Conservation (phyloP, 35 echinoderm and acorn worm genomes). For the Stichopus chloronotus region DNA sequence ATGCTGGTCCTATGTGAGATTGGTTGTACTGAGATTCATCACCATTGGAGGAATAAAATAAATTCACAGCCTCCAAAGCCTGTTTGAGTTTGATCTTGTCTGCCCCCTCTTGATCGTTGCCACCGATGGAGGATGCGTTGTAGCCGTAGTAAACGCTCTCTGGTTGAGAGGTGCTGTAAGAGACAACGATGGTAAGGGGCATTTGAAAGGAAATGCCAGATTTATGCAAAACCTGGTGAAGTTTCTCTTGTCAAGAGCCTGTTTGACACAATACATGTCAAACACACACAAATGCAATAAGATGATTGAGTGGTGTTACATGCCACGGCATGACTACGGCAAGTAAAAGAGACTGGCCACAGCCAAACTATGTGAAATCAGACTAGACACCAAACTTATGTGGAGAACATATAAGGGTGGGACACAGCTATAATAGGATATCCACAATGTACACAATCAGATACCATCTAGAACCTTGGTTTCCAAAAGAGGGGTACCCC, state of each 20-base stretch:
- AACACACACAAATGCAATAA: not conserved
- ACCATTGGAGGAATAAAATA: not conserved
- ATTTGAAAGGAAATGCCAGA: not conserved
- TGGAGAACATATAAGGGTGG: not conserved
- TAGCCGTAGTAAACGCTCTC: conserved; percentile 20
- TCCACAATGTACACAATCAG: not conserved
- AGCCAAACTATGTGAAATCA: not conserved
- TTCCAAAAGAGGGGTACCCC: not conserved
- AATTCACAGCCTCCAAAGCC: not conserved
- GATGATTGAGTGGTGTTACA: not conserved
- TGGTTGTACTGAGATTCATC: not conserved
- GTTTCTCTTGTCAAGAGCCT: not conserved
- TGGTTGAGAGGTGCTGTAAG: not conserved
- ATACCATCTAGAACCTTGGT: not conserved
- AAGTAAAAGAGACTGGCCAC: not conserved
- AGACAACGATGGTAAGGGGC: not conserved
- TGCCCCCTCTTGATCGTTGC: not conserved
- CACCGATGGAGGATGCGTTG: not conserved
- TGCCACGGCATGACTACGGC: not conserved
- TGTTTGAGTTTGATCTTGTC: not conserved
- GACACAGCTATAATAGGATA: not conserved
- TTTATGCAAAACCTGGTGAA: not conserved
- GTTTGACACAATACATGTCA: not conserved
- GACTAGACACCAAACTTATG: not conserved
- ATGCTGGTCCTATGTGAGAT: not conserved